Base-by-base conservation (phyloP, 1,140 invertebrate genomes). In the Eciton burchellii region DNA sequence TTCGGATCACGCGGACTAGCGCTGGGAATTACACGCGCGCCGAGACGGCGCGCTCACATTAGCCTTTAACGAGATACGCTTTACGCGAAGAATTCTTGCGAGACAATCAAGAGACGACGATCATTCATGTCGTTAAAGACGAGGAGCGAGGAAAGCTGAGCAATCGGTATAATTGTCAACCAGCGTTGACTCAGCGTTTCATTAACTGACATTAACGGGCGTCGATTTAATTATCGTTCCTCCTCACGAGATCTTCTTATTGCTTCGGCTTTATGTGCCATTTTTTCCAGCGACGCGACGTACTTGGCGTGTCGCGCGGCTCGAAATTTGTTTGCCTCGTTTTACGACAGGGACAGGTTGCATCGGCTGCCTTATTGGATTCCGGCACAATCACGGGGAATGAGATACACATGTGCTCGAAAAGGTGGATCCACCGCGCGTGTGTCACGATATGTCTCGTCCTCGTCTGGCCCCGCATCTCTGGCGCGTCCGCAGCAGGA, bases 261-360 rank as follows among this genome's bases (percentile, higher is more conserved):
- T 81, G 74, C 74, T 59, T 68, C 62, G 74, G 74, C 62, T 87
- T 81, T 81, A 81, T 87, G 74, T 83, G 66, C 12, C 45, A 76
- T 52, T 76, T 70, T 79, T 79, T 43, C 16, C 21, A 14, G 49
- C 52, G 57, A 70, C 24, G 45, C 45, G 47, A 70, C 52, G 60
- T 62, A 43, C 52, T 52, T 70, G 54, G 21, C 45, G 59, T 82
- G 47, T 63, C 71, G 71, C 12, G 16, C 66, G 77, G n/a, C 71
- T 73, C 88, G 90, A 92, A 92, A 93, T 93, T 93, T 93, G 92
- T 93, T 93, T 93, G 92, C 90, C 84, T 81, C 89, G 91, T 92
- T 93, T 93, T 93, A 93, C 91, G 93, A 91, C 89, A 82, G 87
- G 84, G 86, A 89, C 93, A 93, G 91, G 87, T 90, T 91, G 90